These are phyloP conservation scores for Apis florea DNA, from an alignment of 1,140 invertebrate genomes.

Conservation along the genomic window DNA sequence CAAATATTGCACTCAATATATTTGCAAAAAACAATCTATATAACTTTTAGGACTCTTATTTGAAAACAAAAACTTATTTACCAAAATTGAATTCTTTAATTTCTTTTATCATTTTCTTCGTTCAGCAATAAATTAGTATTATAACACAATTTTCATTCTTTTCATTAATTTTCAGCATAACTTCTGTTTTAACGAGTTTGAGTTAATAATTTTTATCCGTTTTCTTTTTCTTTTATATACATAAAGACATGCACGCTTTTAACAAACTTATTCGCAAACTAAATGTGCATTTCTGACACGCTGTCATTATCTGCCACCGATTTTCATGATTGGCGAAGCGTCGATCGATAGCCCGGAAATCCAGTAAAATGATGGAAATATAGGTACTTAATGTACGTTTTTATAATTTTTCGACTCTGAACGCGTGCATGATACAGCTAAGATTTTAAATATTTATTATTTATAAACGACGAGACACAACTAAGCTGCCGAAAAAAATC, in stretches of 20 bases:
- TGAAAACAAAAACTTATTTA: conserved; percentile 22
- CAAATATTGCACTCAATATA: conserved; percentile 38
- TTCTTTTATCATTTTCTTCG: background rate
- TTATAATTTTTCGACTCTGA: background rate
- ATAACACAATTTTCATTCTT: background rate
- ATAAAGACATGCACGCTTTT: conserved; percentile 7
- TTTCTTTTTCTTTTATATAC: background rate
- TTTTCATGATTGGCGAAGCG: background rate
- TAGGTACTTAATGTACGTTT: conserved; percentile 4
- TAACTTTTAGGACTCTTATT: conserved; percentile 23
- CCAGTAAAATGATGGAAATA: conserved; percentile 20
- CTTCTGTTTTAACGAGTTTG: background rate
- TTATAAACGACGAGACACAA: conserved; percentile 48
- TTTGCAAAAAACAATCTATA: conserved; percentile 39
- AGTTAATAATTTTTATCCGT: background rate
- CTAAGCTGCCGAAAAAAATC: conserved; percentile 24
- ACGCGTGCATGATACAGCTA: conserved; percentile 2
- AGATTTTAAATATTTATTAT: conserved; percentile 31
- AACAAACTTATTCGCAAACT: conserved; percentile 5
- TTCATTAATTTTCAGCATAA: background rate
- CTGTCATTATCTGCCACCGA: background rate
- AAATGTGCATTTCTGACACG: background rate
- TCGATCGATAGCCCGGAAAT: conserved; percentile 25
- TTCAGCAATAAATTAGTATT: background rate
- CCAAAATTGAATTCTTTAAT: conserved; percentile 18